phyloP scores from a whole-genome alignment of 2,888 invertebrate genomes.

The Sinotaia quadrata region DNA sequence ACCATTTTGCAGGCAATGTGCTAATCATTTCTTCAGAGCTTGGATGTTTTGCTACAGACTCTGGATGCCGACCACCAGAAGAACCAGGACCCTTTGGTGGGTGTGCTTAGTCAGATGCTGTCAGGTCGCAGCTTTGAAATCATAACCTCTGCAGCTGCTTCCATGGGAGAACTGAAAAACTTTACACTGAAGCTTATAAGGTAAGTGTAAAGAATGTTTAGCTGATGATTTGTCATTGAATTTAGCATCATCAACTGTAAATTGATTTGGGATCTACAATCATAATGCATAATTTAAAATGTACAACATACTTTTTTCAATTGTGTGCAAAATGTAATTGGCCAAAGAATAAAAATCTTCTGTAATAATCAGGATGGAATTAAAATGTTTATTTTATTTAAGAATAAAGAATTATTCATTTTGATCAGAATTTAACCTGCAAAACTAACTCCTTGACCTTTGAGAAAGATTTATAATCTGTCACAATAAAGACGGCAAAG shows the following conservation, averaged over 20 bases:
- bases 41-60: slow-evolving; percentile 74
- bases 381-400: too few relatives aligned
- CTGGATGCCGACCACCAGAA: slow-evolving; percentile 91
- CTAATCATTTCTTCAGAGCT: too few relatives aligned
- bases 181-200: slow-evolving; percentile 88
- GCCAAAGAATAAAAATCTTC: too few relatives aligned
- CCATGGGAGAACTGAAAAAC: slow-evolving; percentile 89
- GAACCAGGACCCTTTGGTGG: slow-evolving; percentile 86
- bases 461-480: too few relatives aligned
- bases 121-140: slow-evolving; percentile 92
- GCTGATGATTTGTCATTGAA: neutral
- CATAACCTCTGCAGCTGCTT: slow-evolving; percentile 91
- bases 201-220: slow-evolving; percentile 43
- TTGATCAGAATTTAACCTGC: too few relatives aligned
- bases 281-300: neutral
- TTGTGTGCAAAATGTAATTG: too few relatives aligned
- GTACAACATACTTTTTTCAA: neutral
- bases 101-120: slow-evolving; percentile 89
- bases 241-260: too few relatives aligned
- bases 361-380: too few relatives aligned
- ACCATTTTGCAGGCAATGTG: too few relatives aligned
- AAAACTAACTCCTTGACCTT: too few relatives aligned
- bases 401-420: too few relatives aligned
- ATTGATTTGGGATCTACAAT: neutral
- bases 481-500: too few relatives aligned